These are phyloP conservation scores for Glareola pratincola DNA, from an alignment of 2,113 vertebrate species.

Conservation along the genomic window DNA sequence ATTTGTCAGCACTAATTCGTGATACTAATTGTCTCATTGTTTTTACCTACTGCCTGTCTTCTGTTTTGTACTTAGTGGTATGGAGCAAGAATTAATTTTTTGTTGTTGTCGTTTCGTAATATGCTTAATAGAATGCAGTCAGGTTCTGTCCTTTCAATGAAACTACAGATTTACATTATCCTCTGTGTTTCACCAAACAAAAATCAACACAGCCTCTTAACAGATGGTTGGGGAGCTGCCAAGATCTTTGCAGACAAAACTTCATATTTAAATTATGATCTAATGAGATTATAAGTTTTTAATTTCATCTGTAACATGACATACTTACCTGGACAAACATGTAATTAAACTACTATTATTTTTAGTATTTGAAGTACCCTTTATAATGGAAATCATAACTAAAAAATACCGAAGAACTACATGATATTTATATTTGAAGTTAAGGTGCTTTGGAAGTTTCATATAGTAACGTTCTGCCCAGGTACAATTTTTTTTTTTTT, in stretches of 20 bases:
- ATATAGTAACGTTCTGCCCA: neutral
- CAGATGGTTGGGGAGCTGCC: rapidly evolving
- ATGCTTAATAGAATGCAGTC: neutral
- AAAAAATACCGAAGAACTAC: neutral
- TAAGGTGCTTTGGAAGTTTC: neutral
- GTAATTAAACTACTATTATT: neutral
- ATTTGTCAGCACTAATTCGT: neutral
- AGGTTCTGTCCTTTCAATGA: neutral
- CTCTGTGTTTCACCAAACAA: neutral
- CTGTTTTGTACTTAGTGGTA: neutral
- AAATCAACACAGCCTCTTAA: neutral
- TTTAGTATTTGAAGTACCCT: neutral
- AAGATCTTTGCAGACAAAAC: neutral
- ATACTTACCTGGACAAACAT: neutral
- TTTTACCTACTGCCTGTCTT: neutral
- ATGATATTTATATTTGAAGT: neutral
- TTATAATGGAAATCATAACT: neutral
- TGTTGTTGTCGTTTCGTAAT: neutral
- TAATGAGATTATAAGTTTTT: neutral
- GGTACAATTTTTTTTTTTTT: neutral
- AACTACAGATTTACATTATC: neutral
- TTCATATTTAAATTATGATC: neutral
- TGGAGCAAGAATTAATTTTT: neutral
- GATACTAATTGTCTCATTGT: neutral
- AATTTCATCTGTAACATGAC: neutral